phyloP scores from a whole-genome alignment of 2,888 invertebrate genomes.

The Micoletzkya japonica region DNA sequence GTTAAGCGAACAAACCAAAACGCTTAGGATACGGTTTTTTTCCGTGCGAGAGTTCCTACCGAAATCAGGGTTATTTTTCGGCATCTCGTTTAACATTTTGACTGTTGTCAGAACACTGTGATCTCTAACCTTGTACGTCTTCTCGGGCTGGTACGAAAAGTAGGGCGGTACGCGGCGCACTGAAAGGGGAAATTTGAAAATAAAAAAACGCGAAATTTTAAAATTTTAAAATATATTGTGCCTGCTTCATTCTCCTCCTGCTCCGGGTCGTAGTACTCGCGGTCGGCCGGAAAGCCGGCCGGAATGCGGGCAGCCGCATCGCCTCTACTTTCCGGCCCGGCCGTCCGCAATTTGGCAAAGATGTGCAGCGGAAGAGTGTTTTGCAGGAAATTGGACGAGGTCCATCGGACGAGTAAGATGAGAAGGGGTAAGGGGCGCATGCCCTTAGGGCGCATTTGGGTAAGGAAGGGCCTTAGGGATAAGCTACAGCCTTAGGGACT shows the following conservation, averaged over 20 bases:
- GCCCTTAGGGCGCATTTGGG: too few species aligned
- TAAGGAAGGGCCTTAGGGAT: too few species aligned
- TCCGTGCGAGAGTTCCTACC: too few species aligned
- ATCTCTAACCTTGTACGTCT: slow-evolving; percentile 85
- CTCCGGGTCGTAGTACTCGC: slow-evolving; percentile 21
- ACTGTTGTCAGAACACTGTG: too few species aligned
- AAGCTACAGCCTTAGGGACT: too few species aligned
- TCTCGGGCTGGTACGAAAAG: slow-evolving; percentile 88
- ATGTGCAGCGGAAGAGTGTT: slow-evolving; percentile 49
- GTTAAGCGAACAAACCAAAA: too few species aligned
- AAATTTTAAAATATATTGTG: slow-evolving; percentile 4
- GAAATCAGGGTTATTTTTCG: too few species aligned
- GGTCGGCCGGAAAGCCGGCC: background rate
- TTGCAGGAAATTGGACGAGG: slow-evolving; percentile 36
- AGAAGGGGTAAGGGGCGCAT: slow-evolving; percentile 6
- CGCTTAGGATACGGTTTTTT: too few species aligned
- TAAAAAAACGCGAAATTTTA: background rate
- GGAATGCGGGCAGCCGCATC: too few species aligned
- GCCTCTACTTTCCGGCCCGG: too few species aligned
- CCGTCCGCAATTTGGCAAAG: slow-evolving; percentile 37
- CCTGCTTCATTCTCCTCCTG: slow-evolving; percentile 19
- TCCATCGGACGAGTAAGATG: slow-evolving; percentile 7
- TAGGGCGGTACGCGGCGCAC: slow-evolving; percentile 92
- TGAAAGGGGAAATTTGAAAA: slow-evolving; percentile 66
- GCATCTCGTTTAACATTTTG: too few species aligned